These are phyloP conservation scores for Pristionchus exspectatus DNA, from an alignment of 2,888 invertebrate genomes.

Conservation along the genomic window DNA sequence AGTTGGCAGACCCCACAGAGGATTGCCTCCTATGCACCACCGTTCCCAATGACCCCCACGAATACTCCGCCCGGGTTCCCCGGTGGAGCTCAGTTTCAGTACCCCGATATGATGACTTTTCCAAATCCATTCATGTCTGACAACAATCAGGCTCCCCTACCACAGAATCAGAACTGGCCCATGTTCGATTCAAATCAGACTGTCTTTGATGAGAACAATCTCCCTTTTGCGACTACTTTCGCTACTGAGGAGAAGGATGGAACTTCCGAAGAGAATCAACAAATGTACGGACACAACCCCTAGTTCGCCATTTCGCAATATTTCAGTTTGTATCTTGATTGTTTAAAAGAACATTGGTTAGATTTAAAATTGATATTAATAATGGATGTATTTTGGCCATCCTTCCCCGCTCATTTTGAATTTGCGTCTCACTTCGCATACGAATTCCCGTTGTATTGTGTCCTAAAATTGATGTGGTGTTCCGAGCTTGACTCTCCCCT, in stretches of 20 bases:
- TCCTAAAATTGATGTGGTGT: too few species aligned
- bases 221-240: background rate
- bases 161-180: background rate
- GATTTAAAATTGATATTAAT: too few species aligned
- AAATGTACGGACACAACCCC: too few species aligned
- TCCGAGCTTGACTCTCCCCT: too few species aligned
- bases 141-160: background rate
- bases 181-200: background rate
- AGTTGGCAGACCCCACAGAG: background rate
- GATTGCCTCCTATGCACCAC: background rate
- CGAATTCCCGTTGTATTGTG: too few species aligned
- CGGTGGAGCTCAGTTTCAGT: background rate
- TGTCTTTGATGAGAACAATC: background rate
- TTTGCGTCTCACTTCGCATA: too few species aligned
- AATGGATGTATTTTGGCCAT: too few species aligned
- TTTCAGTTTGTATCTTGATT: too few species aligned
- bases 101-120: background rate
- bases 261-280: too few species aligned
- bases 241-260: background rate
- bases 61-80: background rate
- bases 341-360: too few species aligned
- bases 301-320: too few species aligned
- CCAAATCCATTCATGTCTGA: background rate
- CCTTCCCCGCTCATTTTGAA: too few species aligned
- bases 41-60: background rate